A percentile compares a stretch with the other conserved stretches of the same genome.
phyloP scores from a whole-genome alignment of 2,888 invertebrate genomes.

The Xestoiulus laeticollis region DNA sequence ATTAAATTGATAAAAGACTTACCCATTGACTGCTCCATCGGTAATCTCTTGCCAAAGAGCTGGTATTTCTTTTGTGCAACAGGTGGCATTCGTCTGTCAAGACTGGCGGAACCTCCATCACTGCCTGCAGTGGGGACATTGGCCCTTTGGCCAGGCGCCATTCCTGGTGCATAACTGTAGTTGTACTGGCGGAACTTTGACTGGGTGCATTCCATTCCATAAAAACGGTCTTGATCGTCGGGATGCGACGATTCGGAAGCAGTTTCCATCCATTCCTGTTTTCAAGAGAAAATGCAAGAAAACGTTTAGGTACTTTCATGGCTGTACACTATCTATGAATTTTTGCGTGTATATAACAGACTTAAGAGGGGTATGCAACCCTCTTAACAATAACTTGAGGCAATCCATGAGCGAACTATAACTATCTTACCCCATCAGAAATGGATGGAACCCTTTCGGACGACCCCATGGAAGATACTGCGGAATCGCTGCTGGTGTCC shows the following conservation, averaged over 20 bases:
- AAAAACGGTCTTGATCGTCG: constrained; percentile 53
- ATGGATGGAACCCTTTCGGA: constrained; percentile 83
- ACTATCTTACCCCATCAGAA: constrained; percentile 70
- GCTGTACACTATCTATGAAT: too few species aligned
- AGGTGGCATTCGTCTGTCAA: constrained; percentile 66
- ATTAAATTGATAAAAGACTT: neutral
- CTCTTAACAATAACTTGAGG: too few species aligned
- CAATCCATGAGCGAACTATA: neutral
- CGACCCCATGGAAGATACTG: constrained; percentile 92
- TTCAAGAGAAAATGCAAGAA: neutral
- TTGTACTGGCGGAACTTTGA: constrained; percentile 54
- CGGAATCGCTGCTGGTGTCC: constrained; percentile 89
- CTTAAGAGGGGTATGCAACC: too few species aligned
- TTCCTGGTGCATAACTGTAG: constrained; percentile 54
- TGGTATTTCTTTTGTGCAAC: constrained; percentile 91
- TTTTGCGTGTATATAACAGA: too few species aligned
- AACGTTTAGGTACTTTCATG: neutral
- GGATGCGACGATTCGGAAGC: constrained; percentile 76
- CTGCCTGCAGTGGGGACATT: constrained; percentile 43
- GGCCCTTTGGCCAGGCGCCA: constrained; percentile 51
- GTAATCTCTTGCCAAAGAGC: constrained; percentile 88
- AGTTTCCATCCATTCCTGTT: constrained; percentile 82
- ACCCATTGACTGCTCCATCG: constrained; percentile 71
- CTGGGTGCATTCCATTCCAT: constrained; percentile 54
- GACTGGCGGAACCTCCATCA: constrained; percentile 30